Percentiles rank a stretch among this genome's conserved stretches.
phyloP scores from a whole-genome alignment of 2,113 vertebrate genomes.

The Bujurquina vittata region DNA sequence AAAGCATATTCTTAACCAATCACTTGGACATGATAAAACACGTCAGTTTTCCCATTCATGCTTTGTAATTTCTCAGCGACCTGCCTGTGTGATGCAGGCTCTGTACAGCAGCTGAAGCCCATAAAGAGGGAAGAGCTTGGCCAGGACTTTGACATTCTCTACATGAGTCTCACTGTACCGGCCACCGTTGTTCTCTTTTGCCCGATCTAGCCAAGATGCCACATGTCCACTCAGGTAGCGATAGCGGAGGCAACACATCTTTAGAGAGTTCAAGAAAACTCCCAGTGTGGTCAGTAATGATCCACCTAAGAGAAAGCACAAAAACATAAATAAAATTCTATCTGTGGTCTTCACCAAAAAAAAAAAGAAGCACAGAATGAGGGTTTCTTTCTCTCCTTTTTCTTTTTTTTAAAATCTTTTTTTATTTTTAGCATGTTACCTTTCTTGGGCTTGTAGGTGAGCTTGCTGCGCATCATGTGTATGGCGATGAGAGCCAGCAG shows the following conservation, averaged over 20 bases:
- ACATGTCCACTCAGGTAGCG: slow-evolving; percentile 72
- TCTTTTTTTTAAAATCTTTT: neutral
- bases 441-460: slow-evolving; percentile 88
- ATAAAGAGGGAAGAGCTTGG: slow-evolving; percentile 87
- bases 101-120: slow-evolving; percentile 89
- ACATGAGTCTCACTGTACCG: slow-evolving; percentile 85
- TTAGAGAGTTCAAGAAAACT: slow-evolving; percentile 84
- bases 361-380: neutral
- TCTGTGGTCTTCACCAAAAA: neutral
- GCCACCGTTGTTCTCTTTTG: slow-evolving; percentile 87
- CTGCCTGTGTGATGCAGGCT: slow-evolving; percentile 86
- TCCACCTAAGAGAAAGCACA: slow-evolving; percentile 50
- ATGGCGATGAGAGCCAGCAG: slow-evolving; percentile 87
- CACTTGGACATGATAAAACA: neutral
- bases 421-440: slow-evolving; percentile 69
- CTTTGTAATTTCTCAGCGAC: neutral
- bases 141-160: slow-evolving; percentile 85
- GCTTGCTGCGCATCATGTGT: slow-evolving; percentile 86
- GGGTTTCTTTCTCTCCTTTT: neutral
- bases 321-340: neutral
- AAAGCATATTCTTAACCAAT: neutral
- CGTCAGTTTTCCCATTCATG: neutral
- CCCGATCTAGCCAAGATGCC: slow-evolving; percentile 84
- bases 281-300: slow-evolving; percentile 83
- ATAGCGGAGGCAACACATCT: slow-evolving; percentile 68